Evolutionary conservation across 2,797 vertebrate genomes (phyloP).

Genomic region (Agapornis canus): DNA sequence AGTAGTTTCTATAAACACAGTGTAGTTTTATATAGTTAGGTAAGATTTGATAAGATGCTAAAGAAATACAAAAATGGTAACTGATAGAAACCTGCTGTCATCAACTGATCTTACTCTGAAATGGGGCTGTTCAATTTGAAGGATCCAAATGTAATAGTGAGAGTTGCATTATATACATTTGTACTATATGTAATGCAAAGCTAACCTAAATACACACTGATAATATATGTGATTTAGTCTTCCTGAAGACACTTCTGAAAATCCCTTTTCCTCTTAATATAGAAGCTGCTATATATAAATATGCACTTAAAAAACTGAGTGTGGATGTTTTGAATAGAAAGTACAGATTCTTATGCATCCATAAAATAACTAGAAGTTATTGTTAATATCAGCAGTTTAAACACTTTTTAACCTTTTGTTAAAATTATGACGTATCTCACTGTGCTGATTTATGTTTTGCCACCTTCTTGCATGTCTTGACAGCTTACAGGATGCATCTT

Average conservation of each 20-base stretch:
- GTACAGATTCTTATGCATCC: neutral
- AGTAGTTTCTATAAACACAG: neutral
- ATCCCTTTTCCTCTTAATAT: neutral
- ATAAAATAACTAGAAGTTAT: neutral
- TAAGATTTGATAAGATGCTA: neutral
- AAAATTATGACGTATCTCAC: neutral
- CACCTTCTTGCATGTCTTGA: neutral
- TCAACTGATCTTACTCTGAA: neutral
- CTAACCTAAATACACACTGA: neutral
- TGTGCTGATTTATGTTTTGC: neutral
- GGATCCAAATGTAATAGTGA: neutral
- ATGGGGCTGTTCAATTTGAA: neutral
- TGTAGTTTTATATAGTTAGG: neutral
- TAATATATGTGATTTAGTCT: neutral
- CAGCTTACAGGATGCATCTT: neutral
- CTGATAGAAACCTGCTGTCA: neutral
- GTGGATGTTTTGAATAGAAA: neutral
- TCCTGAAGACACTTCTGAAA: neutral
- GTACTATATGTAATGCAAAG: neutral
- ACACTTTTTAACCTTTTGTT: neutral
- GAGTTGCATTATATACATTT: neutral
- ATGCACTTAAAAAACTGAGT: neutral
- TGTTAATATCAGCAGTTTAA: neutral
- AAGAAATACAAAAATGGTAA: neutral
- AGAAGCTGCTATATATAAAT: neutral